Evolutionary conservation across 2,113 vertebrate genomes (phyloP), one percentile per base, ranked within the genome.

Genomic region (Ascaphus truei): DNA sequence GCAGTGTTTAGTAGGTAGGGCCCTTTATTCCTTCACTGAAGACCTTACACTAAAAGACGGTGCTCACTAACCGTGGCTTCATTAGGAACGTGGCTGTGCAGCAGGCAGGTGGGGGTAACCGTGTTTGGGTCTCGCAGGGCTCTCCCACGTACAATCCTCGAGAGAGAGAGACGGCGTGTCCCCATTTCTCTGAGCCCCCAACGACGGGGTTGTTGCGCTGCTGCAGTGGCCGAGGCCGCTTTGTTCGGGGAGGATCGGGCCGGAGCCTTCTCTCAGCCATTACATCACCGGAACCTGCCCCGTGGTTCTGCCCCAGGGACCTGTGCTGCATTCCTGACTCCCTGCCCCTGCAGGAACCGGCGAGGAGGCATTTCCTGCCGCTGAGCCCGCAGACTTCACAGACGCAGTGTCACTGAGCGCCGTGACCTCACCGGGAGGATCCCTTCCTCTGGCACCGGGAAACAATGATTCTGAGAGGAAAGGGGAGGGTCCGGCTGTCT

Each of bases 221-320:
- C 4, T 4, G 18, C 16, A 1, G n/a, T n/a, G 12, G 47, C n/a
- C n/a, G n/a, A n/a, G n/a, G n/a, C n/a, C n/a, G 9, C 65, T 0
- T 73, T 30, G 22, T 22, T 7, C 22, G 64, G 67, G 82, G 82
- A 82, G 82, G 57, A 6, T 0, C 7, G 0, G 7, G 33, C 50
- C 30, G 60, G 13, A 37, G 15, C 4, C 5, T 25, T 7, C 29
- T 1, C 27, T 45, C 50, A 27, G 39, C 30, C 27, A 30, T 26
- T 15, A 5, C n/a, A 20, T 53, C 36, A 55, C 25, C 27, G 23
- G 2, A 2, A 3, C 12, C 15, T 1, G 5, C 9, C 27, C 8
- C 43, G 6, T 9, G 6, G 15, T 34, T n/a, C 31, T 26, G n/a
- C n/a, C n/a, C n/a, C n/a, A n/a, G n/a, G n/a, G n/a, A n/a, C 31